Base-by-base conservation (phyloP, 2,113 vertebrate genomes). In the Poeciliopsis occidentalis region DNA sequence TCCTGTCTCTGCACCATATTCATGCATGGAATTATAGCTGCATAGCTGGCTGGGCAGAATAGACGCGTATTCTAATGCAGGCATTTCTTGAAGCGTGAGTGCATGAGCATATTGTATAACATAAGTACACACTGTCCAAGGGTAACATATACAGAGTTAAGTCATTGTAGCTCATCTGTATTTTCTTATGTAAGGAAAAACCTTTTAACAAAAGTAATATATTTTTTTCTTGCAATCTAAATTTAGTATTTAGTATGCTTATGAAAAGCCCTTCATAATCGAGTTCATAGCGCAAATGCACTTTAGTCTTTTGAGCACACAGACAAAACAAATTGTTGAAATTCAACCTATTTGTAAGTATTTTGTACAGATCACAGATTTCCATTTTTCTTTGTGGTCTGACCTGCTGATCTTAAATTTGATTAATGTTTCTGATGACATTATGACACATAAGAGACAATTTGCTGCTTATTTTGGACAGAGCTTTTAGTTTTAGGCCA, bases 1-100 rank as follows among this genome's bases (percentile, higher is more conserved):
- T 67, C 64, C 62, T 29, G 30, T 75, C 39, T 37, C 74, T 75
- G 75, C 19, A 1, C 37, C 15, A 2, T 12, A 71, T 86, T 71
- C 71, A 61, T 60, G 67, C 66, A 75, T 73, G 44, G 44, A 41
- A 71, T 66, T 60, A 29, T 66, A 62, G 63, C 73, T 6, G 8
- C 69, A 71, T 67, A 67, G 72, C 82, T 37, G 41, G 47, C n/a
- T 74, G 61, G 67, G 67, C 71, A 51, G 39, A 67, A 34, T 17
- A 37, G 71, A 61, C 27, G 1, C 82, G 85, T 68, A 73, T 83
- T 89, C 83, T 91, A 87, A 90, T 69, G 71, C 67, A 85, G 73
- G 80, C 77, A 67, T 80, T 61, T 76, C 34, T 79, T 85, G 73
- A 84, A 77, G 84, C 86, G 80, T 80, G 79, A 78, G 64, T 73